A percentile compares a stretch with the other conserved stretches of the same genome.
Evolutionary conservation across 2,888 invertebrate genomes (phyloP).

Genomic region (Chydorus sphaericus): DNA sequence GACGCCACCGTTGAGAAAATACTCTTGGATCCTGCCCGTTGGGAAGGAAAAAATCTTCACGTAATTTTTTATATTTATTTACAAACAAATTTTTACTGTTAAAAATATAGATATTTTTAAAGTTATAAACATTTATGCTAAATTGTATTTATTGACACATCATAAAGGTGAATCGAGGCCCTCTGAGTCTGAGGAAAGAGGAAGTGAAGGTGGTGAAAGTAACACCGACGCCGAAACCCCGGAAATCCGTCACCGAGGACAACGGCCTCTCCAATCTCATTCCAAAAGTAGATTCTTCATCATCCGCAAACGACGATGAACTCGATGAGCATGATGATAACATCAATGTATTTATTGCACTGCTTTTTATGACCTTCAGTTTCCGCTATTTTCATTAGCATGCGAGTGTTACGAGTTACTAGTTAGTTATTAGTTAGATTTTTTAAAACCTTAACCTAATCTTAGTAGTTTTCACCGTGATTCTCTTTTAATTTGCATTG

Average conservation of each 20-base stretch:
- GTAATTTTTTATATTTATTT: neutral
- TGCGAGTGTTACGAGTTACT: too few relatives aligned
- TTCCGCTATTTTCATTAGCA: too few relatives aligned
- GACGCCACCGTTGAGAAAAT: conserved; percentile 65
- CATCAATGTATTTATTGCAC: too few relatives aligned
- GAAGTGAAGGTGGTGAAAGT: conserved; percentile 19
- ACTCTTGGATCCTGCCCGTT: conserved; percentile 62
- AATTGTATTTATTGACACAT: neutral
- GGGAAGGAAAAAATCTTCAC: conserved; percentile 29
- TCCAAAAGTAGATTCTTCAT: neutral
- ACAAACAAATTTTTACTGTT: neutral
- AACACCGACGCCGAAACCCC: conserved; percentile 3
- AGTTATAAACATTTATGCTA: neutral
- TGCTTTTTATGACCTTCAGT: too few relatives aligned
- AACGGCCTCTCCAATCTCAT: neutral
- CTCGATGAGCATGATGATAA: too few relatives aligned
- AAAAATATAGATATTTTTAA: too few relatives aligned
- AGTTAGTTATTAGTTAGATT: too few relatives aligned
- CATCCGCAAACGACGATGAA: too few relatives aligned
- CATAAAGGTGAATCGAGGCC: conserved; percentile 10
- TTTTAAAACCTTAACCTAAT: too few relatives aligned
- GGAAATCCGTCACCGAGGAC: conserved; percentile 5
- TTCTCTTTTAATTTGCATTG: too few relatives aligned
- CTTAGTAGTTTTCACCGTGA: too few relatives aligned
- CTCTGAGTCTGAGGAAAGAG: conserved; percentile 17